Percentiles rank a stretch among this genome's conserved stretches.
These are phyloP conservation scores for Hemibagrus wyckioides DNA, from an alignment of 2,113 vertebrate genomes.

Conservation along the genomic window DNA sequence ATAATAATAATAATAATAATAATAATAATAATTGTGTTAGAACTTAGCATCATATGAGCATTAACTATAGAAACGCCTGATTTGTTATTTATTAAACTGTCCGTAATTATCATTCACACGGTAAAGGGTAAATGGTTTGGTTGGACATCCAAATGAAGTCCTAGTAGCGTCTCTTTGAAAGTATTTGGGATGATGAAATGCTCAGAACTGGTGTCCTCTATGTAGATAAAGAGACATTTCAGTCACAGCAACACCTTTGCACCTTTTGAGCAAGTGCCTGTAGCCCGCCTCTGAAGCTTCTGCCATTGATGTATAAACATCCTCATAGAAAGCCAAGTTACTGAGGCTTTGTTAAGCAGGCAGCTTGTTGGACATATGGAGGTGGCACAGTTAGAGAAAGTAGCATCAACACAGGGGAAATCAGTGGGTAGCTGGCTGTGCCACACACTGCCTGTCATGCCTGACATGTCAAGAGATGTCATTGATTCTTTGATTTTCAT, in stretches of 20 bases:
- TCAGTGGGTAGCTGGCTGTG: constrained; percentile 30
- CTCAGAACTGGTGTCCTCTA: constrained; percentile 12
- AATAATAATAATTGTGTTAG: not conserved
- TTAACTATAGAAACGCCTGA: not conserved
- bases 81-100: constrained; percentile 10
- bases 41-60: not conserved
- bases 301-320: constrained; percentile 49
- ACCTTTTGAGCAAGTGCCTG: constrained; percentile 22
- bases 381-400: constrained; percentile 44
- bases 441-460: constrained; percentile 40
- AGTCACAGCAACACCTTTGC: constrained; percentile 27
- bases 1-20: not conserved
- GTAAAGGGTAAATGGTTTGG: constrained; percentile 20
- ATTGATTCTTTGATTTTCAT: constrained; percentile 41
- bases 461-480: constrained; percentile 48
- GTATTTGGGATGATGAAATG: constrained; percentile 1
- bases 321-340: constrained; percentile 37
- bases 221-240: constrained; percentile 40
- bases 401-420: constrained; percentile 34
- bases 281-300: constrained; percentile 33
- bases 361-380: constrained; percentile 44
- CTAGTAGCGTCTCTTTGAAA: not conserved
- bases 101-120: constrained; percentile 6
- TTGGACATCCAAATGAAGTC: constrained; percentile 15
- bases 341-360: constrained; percentile 17